Evolutionary conservation across 2,113 vertebrate species (phyloP).

Genomic region (Dasyprocta punctata): DNA sequence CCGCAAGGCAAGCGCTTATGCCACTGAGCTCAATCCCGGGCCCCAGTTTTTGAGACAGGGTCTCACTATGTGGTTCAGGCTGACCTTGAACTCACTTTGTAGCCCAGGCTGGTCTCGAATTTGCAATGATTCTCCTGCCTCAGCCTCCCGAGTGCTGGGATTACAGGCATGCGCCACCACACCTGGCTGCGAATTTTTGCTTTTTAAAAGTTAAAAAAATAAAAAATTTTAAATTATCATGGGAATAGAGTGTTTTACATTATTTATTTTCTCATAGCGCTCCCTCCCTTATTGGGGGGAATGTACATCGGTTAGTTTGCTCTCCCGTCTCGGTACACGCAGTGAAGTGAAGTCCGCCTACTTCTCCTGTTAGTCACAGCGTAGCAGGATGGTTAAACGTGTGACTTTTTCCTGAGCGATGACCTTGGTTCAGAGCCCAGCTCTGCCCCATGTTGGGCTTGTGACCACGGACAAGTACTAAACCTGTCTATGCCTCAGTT

Average conservation of each 20-base stretch:
- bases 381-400: not conserved
- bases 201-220: conserved; percentile 11
- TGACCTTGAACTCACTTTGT: too few species aligned
- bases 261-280: conserved; percentile 8
- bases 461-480: not conserved
- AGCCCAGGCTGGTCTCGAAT: too few species aligned
- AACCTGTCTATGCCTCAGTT: not conserved
- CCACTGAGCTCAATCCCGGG: too few species aligned
- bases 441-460: not conserved
- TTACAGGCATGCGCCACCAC: too few species aligned
- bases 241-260: not conserved
- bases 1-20: too few species aligned
- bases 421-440: not conserved
- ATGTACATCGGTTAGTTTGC: not conserved
- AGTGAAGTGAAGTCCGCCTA: not conserved
- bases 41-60: too few species aligned
- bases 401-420: not conserved
- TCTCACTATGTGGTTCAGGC: too few species aligned
- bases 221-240: not conserved
- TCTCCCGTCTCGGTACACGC: not conserved
- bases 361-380: not conserved
- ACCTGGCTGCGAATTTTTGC: conserved; percentile 57
- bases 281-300: not conserved
- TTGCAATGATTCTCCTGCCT: too few species aligned
- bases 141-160: too few species aligned